Conservation (phyloP, 1,140 invertebrate genomes). For the Trichonephila inaurata region DNA sequence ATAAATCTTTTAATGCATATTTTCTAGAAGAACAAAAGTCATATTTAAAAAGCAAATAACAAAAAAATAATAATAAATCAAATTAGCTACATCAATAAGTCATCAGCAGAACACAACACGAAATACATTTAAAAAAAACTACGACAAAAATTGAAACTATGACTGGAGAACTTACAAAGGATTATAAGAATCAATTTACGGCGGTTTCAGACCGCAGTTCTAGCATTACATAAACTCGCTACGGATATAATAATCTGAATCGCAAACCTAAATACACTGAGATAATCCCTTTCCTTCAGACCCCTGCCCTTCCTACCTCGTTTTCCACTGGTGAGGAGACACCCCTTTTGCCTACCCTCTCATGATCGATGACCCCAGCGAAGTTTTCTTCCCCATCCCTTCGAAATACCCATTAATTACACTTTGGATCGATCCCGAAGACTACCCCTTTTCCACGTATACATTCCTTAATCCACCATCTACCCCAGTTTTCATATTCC, state of each 20-base stretch:
- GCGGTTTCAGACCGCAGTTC: not conserved
- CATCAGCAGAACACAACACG: too few relatives aligned
- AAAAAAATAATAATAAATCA: too few relatives aligned
- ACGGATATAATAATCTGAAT: not conserved
- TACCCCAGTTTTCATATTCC: not conserved
- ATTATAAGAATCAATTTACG: not conserved
- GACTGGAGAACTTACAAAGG: not conserved
- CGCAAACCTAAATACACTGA: not conserved
- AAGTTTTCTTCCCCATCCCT: slow-evolving; percentile 39
- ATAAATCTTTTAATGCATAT: too few relatives aligned
- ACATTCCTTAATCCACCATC: not conserved
- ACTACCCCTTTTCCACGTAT: not conserved
- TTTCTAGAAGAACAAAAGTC: too few relatives aligned
- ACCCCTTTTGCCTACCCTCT: slow-evolving; percentile 3
- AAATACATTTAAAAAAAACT: not conserved
- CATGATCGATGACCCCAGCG: slow-evolving; percentile 57
- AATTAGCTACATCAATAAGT: too few relatives aligned
- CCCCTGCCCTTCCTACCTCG: not conserved
- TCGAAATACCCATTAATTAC: slow-evolving; percentile 67
- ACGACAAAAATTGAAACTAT: not conserved
- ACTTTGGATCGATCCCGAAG: slow-evolving; percentile 53
- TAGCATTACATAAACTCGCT: not conserved
- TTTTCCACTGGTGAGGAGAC: not conserved
- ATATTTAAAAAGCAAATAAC: too few relatives aligned
- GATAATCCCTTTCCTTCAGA: slow-evolving; percentile 10